phyloP scores from a whole-genome alignment of 2,888 invertebrate genomes.

The Ommatoiulus sabulosus region DNA sequence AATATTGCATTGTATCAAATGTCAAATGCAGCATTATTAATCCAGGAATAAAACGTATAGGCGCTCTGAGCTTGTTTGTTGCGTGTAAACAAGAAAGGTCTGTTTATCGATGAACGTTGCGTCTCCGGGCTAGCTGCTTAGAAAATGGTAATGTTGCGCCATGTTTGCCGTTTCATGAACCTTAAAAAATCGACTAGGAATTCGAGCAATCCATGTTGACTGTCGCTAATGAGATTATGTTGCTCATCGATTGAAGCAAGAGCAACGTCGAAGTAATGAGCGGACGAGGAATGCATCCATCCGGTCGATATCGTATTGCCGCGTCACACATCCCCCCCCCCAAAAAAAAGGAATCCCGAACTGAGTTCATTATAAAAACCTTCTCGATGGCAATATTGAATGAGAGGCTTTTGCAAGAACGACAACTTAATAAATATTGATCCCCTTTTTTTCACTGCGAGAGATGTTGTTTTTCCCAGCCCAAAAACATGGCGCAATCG shows the following conservation, averaged over 20 bases:
- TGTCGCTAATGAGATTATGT: conserved; percentile 23
- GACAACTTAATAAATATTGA: conserved; percentile 34
- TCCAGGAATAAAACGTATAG: neutral
- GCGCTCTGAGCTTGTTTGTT: neutral
- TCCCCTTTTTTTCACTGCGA: neutral
- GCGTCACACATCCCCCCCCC: neutral
- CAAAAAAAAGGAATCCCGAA: no score
- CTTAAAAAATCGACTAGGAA: conserved; percentile 21
- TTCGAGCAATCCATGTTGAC: conserved; percentile 12
- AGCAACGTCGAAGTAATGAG: conserved; percentile 10
- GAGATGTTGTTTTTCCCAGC: neutral
- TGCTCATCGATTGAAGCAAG: conserved; percentile 15
- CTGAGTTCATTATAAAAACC: conserved; percentile 20
- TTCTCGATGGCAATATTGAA: conserved; percentile 8
- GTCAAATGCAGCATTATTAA: conserved; percentile 2
- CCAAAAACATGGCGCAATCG: neutral
- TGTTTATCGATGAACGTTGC: neutral
- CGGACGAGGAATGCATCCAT: neutral
- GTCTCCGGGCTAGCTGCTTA: conserved; percentile 7
- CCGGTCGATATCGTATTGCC: neutral
- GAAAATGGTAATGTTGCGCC: neutral
- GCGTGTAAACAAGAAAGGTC: neutral
- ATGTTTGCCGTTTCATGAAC: conserved; percentile 13
- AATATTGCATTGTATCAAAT: neutral
- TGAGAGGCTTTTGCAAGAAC: neutral